Evolutionary conservation across 2,888 invertebrate genomes (phyloP), one percentile per base, ranked within the genome.

Genomic region (Papilio protenor): DNA sequence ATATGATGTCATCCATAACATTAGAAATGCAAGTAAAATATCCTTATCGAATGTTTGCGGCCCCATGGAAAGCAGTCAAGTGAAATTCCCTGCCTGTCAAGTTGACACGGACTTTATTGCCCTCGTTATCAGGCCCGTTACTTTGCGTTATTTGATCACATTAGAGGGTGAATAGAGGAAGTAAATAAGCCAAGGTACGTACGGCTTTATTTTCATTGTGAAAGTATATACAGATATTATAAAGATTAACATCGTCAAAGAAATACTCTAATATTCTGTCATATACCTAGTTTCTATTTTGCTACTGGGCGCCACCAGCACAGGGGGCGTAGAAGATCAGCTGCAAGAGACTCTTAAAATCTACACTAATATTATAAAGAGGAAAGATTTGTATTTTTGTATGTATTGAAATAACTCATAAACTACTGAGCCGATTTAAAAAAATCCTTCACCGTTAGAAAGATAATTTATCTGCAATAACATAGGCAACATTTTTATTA

Each of bases 91-190:
- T 87, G 87, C 87, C 83, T 87, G 89, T 87, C 85, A 85, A 88
- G 84, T 87, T 87, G 88, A 86, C 89, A 87, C 87, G 86, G 87
- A 87, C 87, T 93, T 94, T 94, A 94, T 90, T 83, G 86, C 87
- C 82, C 90, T 92, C 93, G 94, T 94, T 94, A 94, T 93, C 94
- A 88, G 86, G 87, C 82, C 87, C 89, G 90, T 94, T 90, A 93
- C 89, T 90, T 90, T 89, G 83, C 87, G 93, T 93, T 90, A 93
- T 94, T 93, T 91, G 92, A 93, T 93, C 92, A 89, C 90, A 92
- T 94, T 92, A 92, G 90, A 87, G 92, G 90, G 89, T 87, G 78
- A 78, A 84, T 84, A 82, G 82, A 82, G 83, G 83, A 82, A 82
- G 57, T 69, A 77, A 77, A 73, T 69, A 73, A 73, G 69, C 57